These are phyloP conservation scores for Picus viridis DNA, from an alignment of 2,797 vertebrate genomes.

Conservation along the genomic window DNA sequence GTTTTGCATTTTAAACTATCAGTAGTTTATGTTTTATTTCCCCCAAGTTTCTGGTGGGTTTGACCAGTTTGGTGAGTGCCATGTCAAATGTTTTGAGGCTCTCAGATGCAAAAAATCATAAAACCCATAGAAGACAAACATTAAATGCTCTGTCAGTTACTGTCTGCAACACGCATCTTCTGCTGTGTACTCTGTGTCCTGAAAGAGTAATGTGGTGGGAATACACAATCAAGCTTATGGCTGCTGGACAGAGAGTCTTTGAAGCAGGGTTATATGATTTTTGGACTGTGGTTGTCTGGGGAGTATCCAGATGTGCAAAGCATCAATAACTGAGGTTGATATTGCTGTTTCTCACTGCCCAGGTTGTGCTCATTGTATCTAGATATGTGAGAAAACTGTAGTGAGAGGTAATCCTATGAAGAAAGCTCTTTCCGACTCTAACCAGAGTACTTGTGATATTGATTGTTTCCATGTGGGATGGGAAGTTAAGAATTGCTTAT, in stretches of 20 bases:
- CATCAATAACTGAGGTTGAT: not conserved
- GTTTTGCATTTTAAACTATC: not conserved
- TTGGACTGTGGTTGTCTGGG: not conserved
- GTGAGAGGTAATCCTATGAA: not conserved
- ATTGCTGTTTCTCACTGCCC: accelerated
- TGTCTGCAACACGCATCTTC: not conserved
- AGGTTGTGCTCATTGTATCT: not conserved
- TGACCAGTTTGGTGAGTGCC: not conserved
- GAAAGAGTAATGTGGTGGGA: not conserved
- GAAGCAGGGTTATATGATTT: not conserved
- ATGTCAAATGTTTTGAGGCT: not conserved
- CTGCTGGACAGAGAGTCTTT: not conserved
- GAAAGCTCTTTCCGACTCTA: not conserved
- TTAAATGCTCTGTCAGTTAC: not conserved
- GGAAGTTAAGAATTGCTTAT: not conserved
- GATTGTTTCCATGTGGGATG: not conserved
- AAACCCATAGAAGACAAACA: not conserved
- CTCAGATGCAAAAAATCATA: not conserved
- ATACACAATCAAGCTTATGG: accelerated
- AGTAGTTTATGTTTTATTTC: not conserved
- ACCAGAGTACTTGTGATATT: not conserved
- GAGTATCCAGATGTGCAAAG: not conserved
- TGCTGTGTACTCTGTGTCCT: not conserved
- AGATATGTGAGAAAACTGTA: not conserved
- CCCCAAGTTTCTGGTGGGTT: not conserved